phyloP scores from a whole-genome alignment of 2,797 vertebrate species.

The Rhinophrynus dorsalis region DNA sequence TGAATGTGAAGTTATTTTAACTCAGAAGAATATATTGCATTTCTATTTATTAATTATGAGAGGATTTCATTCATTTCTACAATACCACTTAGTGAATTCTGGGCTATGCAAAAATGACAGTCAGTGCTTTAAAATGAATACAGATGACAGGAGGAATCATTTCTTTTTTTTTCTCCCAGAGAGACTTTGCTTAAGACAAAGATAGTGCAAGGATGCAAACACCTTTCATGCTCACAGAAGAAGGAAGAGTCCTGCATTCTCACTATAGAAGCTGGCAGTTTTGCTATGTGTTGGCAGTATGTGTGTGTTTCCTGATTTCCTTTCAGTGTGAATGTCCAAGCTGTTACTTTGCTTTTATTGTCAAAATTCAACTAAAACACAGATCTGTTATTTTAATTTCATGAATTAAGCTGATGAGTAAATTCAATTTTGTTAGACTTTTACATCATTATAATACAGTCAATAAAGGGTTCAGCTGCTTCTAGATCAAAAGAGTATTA shows the following conservation, averaged over 20 bases:
- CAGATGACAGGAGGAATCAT: background rate
- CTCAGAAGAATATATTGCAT: too few relatives aligned
- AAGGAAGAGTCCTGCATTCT: slow-evolving; percentile 35
- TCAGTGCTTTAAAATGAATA: slow-evolving; percentile 9
- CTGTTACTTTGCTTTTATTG: background rate
- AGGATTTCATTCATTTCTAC: background rate
- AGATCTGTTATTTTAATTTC: slow-evolving; percentile 13
- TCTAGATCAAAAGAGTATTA: too few relatives aligned
- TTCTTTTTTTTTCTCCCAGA: slow-evolving; percentile 18
- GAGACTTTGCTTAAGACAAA: slow-evolving; percentile 32
- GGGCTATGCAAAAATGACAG: background rate
- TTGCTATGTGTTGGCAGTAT: slow-evolving; percentile 11
- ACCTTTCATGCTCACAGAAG: slow-evolving; percentile 34
- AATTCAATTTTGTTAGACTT: background rate
- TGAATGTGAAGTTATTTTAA: too few relatives aligned
- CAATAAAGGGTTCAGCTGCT: too few relatives aligned
- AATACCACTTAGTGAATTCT: background rate
- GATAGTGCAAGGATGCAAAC: slow-evolving; percentile 13
- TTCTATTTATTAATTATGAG: too few relatives aligned
- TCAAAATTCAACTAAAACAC: background rate
- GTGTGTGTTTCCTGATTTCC: background rate
- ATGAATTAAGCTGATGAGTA: background rate
- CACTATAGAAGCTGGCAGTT: slow-evolving; percentile 16
- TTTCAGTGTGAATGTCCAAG: background rate
- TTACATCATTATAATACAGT: too few relatives aligned